phyloP scores from a whole-genome alignment of 1,140 invertebrate species.

The Zophobas morio region DNA sequence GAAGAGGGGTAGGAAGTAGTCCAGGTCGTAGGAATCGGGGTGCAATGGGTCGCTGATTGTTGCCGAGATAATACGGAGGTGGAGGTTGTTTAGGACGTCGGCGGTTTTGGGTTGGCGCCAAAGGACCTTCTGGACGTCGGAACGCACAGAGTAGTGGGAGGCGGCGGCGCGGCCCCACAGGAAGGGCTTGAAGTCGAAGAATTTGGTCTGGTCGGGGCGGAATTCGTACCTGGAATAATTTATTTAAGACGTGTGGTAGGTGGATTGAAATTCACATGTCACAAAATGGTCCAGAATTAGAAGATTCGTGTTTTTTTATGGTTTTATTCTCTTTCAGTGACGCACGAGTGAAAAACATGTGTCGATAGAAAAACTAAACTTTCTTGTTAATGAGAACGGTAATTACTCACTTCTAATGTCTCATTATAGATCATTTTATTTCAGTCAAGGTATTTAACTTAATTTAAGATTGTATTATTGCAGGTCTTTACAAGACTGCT shows the following conservation, averaged over 20 bases:
- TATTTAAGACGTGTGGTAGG: not conserved
- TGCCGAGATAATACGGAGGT: slow-evolving; percentile 73
- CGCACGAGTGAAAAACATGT: too few species aligned
- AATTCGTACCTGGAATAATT: slow-evolving; percentile 60
- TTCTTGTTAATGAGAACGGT: too few species aligned
- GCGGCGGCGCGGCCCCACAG: slow-evolving; percentile 85
- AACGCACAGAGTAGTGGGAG: slow-evolving; percentile 80
- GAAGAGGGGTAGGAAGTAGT: slow-evolving; percentile 80
- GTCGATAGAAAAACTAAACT: too few species aligned
- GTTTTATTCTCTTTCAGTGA: too few species aligned
- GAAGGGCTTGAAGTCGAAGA: slow-evolving; percentile 82
- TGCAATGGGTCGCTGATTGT: slow-evolving; percentile 78
- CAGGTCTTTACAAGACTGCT: too few species aligned
- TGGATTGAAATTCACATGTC: too few species aligned
- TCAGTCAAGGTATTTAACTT: too few species aligned
- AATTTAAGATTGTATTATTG: too few species aligned
- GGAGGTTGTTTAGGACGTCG: slow-evolving; percentile 81
- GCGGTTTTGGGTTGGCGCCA: slow-evolving; percentile 79
- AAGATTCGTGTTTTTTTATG: too few species aligned
- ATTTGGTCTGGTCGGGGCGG: slow-evolving; percentile 55
- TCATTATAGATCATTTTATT: too few species aligned
- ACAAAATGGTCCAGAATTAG: too few species aligned
- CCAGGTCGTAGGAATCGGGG: slow-evolving; percentile 76
- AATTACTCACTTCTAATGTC: too few species aligned
- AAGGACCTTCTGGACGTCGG: slow-evolving; percentile 73